Conservation (phyloP, 2,797 vertebrate genomes). For the Allenopithecus nigroviridis region DNA sequence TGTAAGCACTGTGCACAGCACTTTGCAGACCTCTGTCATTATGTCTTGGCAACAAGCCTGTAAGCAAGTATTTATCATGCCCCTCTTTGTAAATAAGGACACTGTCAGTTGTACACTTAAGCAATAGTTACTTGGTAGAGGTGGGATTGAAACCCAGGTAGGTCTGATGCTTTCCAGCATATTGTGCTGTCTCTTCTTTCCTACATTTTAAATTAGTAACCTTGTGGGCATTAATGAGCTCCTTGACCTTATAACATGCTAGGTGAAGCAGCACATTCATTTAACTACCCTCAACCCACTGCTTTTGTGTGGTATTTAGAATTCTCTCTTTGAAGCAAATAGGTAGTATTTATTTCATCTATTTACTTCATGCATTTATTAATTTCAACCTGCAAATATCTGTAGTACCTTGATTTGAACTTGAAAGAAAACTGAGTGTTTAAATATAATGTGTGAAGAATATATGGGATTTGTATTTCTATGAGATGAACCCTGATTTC, state of each 20-base stretch:
- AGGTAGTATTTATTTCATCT: background rate
- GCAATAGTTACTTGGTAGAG: background rate
- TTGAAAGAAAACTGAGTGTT: background rate
- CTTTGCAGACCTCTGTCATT: background rate
- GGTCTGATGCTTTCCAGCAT: background rate
- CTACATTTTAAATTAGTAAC: background rate
- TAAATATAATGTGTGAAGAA: background rate
- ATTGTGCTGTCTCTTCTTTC: background rate
- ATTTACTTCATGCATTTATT: background rate
- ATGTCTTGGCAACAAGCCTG: background rate
- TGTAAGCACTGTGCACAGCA: background rate
- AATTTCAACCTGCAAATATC: background rate
- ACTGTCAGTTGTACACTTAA: background rate
- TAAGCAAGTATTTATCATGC: background rate
- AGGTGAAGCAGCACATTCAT: background rate
- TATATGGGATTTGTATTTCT: conserved; percentile 2
- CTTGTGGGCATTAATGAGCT: background rate
- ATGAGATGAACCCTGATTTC: background rate
- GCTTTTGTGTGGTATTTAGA: background rate
- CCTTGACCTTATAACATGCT: background rate
- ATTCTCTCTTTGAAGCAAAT: background rate
- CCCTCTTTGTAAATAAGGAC: background rate
- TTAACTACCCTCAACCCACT: background rate
- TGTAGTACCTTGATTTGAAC: background rate
- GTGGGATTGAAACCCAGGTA: background rate